Conservation (phyloP, 1,140 invertebrate genomes). For the Coelopa frigida region DNA sequence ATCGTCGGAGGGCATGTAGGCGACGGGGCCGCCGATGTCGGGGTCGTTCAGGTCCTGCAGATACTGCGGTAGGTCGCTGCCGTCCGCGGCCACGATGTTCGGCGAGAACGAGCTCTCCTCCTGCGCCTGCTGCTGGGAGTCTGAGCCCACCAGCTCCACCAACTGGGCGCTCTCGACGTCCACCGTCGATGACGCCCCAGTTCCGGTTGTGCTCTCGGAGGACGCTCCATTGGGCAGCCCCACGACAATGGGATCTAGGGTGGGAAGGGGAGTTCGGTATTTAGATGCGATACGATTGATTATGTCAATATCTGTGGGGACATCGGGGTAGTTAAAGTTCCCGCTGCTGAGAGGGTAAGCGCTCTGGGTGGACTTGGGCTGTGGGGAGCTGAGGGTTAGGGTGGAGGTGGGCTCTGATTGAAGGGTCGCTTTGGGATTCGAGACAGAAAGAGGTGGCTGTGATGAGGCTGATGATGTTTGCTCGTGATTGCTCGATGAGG, state of each 20-base stretch:
- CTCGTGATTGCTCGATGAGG: constrained; percentile 13
- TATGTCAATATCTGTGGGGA: constrained; percentile 12
- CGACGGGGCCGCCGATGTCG: constrained; percentile 31
- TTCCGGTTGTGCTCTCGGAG: constrained; percentile 4
- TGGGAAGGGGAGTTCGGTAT: constrained; percentile 37
- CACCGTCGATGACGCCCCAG: constrained; percentile 15
- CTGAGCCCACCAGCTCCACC: constrained; percentile 14
- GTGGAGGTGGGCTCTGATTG: constrained; percentile 1
- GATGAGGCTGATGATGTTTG: constrained; percentile 13
- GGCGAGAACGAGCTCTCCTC: constrained; percentile 13
- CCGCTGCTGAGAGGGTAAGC: constrained; percentile 12
- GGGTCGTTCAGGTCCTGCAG: constrained; percentile 31
- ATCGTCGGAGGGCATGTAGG: constrained; percentile 26
- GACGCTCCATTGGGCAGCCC: constrained; percentile 18
- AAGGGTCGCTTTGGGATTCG: constrained; percentile 7
- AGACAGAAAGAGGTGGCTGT: constrained; percentile 21
- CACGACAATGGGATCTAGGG: constrained; percentile 42
- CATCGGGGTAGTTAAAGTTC: constrained; percentile 19
- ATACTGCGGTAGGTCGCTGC: constrained; percentile 27
- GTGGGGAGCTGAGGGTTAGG: constrained; percentile 7
- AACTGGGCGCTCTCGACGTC: constrained; percentile 36
- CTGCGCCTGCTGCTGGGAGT: neutral
- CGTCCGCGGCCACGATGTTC: constrained; percentile 7
- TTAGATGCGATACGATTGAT: constrained; percentile 20
- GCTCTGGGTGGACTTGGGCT: neutral